Conservation (phyloP, 2,797 vertebrate species). For the Acipenser transmontanus region DNA sequence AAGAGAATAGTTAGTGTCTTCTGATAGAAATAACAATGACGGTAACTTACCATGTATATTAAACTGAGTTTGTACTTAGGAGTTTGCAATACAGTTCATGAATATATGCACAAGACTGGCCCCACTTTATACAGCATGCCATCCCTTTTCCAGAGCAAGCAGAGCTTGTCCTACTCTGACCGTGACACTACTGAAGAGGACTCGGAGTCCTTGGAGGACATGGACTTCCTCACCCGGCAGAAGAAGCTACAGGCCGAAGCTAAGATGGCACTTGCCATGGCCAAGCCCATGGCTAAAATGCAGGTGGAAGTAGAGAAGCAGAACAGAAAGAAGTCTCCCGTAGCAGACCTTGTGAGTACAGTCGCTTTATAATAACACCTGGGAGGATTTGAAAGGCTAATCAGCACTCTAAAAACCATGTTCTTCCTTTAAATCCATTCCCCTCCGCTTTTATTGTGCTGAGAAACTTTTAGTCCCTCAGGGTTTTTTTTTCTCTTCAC, state of each 20-base stretch:
- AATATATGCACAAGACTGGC: background rate
- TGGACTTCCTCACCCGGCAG: conserved; percentile 94
- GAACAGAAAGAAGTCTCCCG: conserved; percentile 95
- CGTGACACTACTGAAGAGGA: conserved; percentile 95
- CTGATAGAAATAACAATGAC: background rate
- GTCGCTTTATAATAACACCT: background rate
- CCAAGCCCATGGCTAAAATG: conserved; percentile 98
- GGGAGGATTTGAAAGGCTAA: too few relatives aligned
- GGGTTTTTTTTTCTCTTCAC: background rate
- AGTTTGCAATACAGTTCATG: background rate
- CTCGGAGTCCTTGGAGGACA: conserved; percentile 91
- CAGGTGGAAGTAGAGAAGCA: conserved; percentile 98
- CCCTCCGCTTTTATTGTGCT: background rate
- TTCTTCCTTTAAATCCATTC: background rate
- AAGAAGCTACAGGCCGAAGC: conserved; percentile 95
- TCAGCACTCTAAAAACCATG: background rate
- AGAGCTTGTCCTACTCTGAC: conserved; percentile 96
- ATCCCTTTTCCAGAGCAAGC: conserved; percentile 78
- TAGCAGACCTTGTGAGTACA: conserved; percentile 86
- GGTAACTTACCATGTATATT: background rate
- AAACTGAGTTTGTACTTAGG: background rate
- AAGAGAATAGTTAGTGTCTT: too few relatives aligned
- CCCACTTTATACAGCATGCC: background rate
- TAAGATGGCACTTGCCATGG: conserved; percentile 94
- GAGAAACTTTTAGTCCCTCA: background rate